Evolutionary conservation across 2,113 vertebrate genomes (phyloP), one percentile per base, ranked within the genome.

Genomic region (Ammodytes dubius): DNA sequence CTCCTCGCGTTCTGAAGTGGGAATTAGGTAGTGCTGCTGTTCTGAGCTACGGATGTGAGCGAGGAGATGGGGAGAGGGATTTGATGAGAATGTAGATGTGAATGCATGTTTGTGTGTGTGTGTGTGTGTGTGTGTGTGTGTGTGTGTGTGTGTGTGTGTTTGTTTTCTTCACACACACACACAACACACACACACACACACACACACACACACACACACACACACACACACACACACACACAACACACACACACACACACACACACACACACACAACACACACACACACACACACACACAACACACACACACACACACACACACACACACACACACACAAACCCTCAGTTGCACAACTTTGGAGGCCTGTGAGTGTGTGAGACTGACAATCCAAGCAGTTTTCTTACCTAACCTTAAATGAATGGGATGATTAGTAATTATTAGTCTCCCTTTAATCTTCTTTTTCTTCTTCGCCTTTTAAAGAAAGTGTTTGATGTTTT

Each of bases 11-110:
- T 84, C 77, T 70, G 54, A 37, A 74, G 19, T 63, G 80, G 86
- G 80, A 89, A 76, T 85, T 90, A 84, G 81, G 88, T 68, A 88
- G 81, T 19, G 76, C 65, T 58, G 42, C 60, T 43, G 79, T 80
- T 82, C 27, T 81, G 79, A 87, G 83, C 81, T 65, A 2, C 7
- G 74, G 42, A 61, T 72, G 69, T 68, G 59, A 75, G 77, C 8
- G 35, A 53, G 80, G 78, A 70, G 72, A 54, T 14, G 46, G 14
- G 17, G 59, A 59, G 49, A 70, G 50, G 82, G 72, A 83, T 80
- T 74, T 77, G 58, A 77, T 80, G 79, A 60, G 57, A 72, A 52
- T 58, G 77, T 61, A 57, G 57, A 67, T 69, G 50, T 66, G 63
- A 14, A 46, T 77, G 65, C 10, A 4, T 52, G 0, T 14, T 58